Conservation (phyloP, 2,888 invertebrate genomes). For the Neuroscelio doddi region DNA sequence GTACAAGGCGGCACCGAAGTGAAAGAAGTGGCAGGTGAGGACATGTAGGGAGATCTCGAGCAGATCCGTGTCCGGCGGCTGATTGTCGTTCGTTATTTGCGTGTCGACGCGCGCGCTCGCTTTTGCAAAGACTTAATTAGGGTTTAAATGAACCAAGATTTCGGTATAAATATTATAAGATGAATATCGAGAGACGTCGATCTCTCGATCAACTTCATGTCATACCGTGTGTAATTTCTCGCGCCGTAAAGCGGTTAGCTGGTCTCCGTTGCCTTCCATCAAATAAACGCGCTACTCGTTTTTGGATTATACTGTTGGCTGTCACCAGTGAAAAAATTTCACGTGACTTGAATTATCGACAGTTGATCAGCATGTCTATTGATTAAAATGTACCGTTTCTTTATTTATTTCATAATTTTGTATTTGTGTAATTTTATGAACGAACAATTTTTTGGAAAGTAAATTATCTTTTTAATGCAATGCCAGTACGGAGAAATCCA, state of each 20-base stretch:
- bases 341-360: neutral
- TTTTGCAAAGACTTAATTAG: constrained; percentile 37
- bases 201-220: constrained; percentile 19
- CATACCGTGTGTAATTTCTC: constrained; percentile 20
- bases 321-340: neutral
- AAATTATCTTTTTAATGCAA: too few relatives aligned
- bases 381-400: too few relatives aligned
- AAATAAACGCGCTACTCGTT: neutral
- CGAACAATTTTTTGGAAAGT: too few relatives aligned
- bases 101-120: constrained; percentile 36
- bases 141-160: constrained; percentile 23
- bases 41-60: constrained; percentile 31
- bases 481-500: too few relatives aligned
- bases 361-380: too few relatives aligned
- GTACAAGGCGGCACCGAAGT: constrained; percentile 34
- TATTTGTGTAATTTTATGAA: too few relatives aligned
- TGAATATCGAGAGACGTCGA: constrained; percentile 14
- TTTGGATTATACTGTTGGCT: neutral
- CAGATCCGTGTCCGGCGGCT: constrained; percentile 36
- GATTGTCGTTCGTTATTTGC: constrained; percentile 38
- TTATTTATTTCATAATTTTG: neutral
- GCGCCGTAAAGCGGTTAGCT: constrained; percentile 16
- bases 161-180: constrained; percentile 26
- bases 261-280: constrained; percentile 7
- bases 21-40: constrained; percentile 42